These are phyloP conservation scores for Nomada fucata DNA, from an alignment of 2,888 invertebrate species.

Conservation along the genomic window DNA sequence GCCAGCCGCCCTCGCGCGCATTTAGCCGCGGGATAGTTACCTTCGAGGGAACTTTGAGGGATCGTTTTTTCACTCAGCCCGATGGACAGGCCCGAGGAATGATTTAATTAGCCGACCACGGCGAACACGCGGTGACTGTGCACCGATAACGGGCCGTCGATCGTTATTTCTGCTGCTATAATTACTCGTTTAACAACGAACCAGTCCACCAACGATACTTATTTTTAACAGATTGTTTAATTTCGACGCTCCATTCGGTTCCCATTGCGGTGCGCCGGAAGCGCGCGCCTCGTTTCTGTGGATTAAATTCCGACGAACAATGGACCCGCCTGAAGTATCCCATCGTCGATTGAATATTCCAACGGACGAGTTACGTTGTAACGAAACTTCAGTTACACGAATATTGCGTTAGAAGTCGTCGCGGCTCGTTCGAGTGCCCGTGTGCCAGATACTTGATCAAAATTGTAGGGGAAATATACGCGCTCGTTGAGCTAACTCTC, in stretches of 20 bases:
- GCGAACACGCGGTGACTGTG: not conserved
- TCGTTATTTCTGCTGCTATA: not conserved
- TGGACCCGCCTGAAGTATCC: constrained; percentile 2
- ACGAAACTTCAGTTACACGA: not conserved
- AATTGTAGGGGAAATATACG: constrained; percentile 27
- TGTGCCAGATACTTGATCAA: not conserved
- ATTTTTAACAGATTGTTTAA: not conserved
- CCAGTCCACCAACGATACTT: not conserved
- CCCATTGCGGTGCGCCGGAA: not conserved
- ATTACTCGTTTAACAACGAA: too few species aligned
- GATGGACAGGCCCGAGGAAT: constrained; percentile 43
- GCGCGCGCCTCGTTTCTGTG: not conserved
- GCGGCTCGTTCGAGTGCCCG: constrained; percentile 5
- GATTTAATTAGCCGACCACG: constrained; percentile 43
- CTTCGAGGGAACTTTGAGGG: constrained; percentile 39
- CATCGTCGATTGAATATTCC: constrained; percentile 17
- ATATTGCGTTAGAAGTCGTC: not conserved
- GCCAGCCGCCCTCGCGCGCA: constrained; percentile 32
- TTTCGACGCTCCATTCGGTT: not conserved
- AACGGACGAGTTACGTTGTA: not conserved
- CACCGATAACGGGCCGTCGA: not conserved
- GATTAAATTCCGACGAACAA: constrained; percentile 13
- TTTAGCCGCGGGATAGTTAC: constrained; percentile 51
- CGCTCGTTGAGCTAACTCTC: not conserved
- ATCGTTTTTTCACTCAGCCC: constrained; percentile 49